Evolutionary conservation across 2,888 invertebrate species (phyloP).

Genomic region (Ypsolopha scabrella): DNA sequence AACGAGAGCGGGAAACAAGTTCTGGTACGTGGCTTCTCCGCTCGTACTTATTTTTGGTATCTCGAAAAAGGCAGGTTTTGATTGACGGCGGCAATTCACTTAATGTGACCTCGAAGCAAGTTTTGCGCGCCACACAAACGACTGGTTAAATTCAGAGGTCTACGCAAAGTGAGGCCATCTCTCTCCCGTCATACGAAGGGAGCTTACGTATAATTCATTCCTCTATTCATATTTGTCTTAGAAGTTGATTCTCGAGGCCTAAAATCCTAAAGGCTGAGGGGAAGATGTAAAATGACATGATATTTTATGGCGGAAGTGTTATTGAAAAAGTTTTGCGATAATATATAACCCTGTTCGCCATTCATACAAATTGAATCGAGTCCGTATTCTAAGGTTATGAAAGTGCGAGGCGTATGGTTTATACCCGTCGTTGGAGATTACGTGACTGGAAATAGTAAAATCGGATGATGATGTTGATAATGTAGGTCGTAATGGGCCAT

Average conservation of each 20-base stretch:
- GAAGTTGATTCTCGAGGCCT: constrained; percentile 36
- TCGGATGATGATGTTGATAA: constrained; percentile 70
- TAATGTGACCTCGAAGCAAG: constrained; percentile 67
- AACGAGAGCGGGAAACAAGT: constrained; percentile 25
- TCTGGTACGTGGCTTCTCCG: constrained; percentile 15
- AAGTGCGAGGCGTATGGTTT: constrained; percentile 45
- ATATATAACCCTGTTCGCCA: constrained; percentile 31
- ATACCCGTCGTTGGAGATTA: constrained; percentile 63
- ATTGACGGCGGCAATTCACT: constrained; percentile 67
- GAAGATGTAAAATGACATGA: constrained; percentile 32
- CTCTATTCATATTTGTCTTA: constrained; percentile 68
- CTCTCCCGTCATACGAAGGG: constrained; percentile 62
- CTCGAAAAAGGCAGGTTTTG: constrained; percentile 53
- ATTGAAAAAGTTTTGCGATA: constrained; percentile 39
- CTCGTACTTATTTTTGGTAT: constrained; percentile 35
- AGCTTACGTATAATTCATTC: constrained; percentile 67
- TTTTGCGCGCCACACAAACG: constrained; percentile 59
- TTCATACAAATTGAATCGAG: constrained; percentile 38
- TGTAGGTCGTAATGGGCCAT: constrained; percentile 68
- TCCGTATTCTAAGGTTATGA: constrained; percentile 22
- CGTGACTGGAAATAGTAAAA: constrained; percentile 71
- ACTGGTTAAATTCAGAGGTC: constrained; percentile 66
- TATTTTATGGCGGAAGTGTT: constrained; percentile 34
- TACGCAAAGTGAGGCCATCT: constrained; percentile 65
- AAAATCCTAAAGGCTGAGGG: constrained; percentile 23